phyloP scores from a whole-genome alignment of 2,113 vertebrate genomes.

The Perccottus glenii region DNA sequence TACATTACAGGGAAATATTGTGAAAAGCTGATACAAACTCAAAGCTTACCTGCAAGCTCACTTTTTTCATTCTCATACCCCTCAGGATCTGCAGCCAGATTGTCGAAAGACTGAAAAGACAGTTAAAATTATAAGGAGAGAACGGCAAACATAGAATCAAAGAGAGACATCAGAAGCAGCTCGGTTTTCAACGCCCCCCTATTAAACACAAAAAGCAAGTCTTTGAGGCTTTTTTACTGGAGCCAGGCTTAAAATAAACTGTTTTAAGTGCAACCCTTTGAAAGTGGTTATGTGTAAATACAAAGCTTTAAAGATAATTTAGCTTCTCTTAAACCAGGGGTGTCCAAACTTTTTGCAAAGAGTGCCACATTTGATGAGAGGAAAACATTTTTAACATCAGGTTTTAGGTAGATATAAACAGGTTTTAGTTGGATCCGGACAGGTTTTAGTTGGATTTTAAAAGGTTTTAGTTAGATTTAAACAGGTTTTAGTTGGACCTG shows the following conservation, averaged over 20 bases:
- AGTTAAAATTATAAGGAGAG: conserved; percentile 44
- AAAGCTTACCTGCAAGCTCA: conserved; percentile 79
- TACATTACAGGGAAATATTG: conserved; percentile 21
- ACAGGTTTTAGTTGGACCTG: too few relatives aligned
- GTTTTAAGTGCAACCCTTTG: conserved; percentile 42
- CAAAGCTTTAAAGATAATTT: conserved; percentile 20
- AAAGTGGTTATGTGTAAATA: conserved; percentile 42
- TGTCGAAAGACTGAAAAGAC: conserved; percentile 89
- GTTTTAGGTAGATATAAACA: too few relatives aligned
- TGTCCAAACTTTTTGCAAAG: too few relatives aligned
- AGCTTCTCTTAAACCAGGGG: too few relatives aligned
- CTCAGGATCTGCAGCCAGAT: conserved; percentile 87
- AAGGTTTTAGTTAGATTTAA: too few relatives aligned
- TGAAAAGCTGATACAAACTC: conserved; percentile 6
- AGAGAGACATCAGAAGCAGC: conserved; percentile 58
- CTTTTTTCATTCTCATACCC: conserved; percentile 84
- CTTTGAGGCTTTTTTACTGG: conserved; percentile 57
- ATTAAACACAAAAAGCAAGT: conserved; percentile 55
- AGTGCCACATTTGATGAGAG: too few relatives aligned
- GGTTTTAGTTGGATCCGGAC: too few relatives aligned
- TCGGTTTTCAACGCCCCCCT: conserved; percentile 50
- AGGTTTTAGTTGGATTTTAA: too few relatives aligned
- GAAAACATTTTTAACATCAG: too few relatives aligned
- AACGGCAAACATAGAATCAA: conserved; percentile 47
- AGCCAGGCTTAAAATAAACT: conserved; percentile 48